Conservation (phyloP, 2,797 vertebrate genomes). For the Ara ararauna region DNA sequence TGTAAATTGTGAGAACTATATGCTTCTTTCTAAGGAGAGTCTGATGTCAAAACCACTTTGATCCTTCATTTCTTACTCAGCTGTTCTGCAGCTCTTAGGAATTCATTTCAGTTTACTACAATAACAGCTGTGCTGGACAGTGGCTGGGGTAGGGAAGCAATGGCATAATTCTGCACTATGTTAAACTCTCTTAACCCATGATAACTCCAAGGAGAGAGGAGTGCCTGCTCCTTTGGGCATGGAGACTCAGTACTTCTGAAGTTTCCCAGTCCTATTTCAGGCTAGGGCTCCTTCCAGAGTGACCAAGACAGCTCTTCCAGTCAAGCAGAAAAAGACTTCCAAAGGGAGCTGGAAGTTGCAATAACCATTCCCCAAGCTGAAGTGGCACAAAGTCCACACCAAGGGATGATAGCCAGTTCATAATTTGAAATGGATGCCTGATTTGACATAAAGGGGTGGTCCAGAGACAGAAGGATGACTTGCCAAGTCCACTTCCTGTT, state of each 20-base stretch:
- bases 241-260: background rate
- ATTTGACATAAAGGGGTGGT: constrained; percentile 43
- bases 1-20: background rate
- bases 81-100: background rate
- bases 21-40: background rate
- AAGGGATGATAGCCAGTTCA: background rate
- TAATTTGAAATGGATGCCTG: constrained; percentile 50
- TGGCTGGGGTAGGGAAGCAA: rapidly evolving
- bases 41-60: background rate
- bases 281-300: background rate
- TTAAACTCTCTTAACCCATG: background rate
- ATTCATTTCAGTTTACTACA: background rate
- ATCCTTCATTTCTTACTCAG: background rate
- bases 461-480: constrained; percentile 18
- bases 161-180: background rate
- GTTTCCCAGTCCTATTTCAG: background rate
- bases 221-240: background rate
- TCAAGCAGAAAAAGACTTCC: background rate
- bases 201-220: background rate
- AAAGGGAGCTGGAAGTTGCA: background rate
- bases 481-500: constrained; percentile 74
- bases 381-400: background rate
- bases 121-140: background rate
- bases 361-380: background rate
- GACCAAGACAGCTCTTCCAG: background rate